These are phyloP conservation scores for Jaculus jaculus DNA, from an alignment of 2,113 vertebrate species.

Conservation along the genomic window DNA sequence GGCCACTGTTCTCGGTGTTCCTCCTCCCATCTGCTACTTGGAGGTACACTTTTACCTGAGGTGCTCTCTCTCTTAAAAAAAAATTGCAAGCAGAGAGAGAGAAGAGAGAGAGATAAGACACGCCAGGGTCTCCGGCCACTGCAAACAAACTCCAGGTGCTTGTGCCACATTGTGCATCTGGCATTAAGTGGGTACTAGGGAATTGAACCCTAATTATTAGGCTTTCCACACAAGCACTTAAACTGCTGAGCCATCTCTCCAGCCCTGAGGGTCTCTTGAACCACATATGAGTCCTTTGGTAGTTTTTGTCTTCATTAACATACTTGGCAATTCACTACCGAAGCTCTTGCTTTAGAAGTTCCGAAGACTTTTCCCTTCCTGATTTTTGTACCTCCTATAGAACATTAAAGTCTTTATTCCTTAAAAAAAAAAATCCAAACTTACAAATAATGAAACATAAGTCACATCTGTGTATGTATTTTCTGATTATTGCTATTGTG, in stretches of 20 bases:
- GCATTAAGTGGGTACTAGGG: no score
- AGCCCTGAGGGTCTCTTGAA: not conserved
- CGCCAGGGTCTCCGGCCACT: no score
- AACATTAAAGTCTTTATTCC: slow-evolving; percentile 40
- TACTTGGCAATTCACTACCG: slow-evolving; percentile 21
- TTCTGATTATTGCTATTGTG: slow-evolving; percentile 35
- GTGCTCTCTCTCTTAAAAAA: not conserved
- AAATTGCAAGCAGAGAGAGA: no score
- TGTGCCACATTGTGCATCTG: no score
- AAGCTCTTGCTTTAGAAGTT: slow-evolving; percentile 50
- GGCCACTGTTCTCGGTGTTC: not conserved
- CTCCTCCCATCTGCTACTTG: not conserved
- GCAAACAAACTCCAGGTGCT: no score
- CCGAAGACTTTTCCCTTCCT: not conserved
- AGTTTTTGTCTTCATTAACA: slow-evolving; percentile 50
- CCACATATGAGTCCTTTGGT: not conserved
- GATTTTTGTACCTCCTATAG: not conserved
- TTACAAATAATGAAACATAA: slow-evolving; percentile 43
- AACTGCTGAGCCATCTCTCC: no score
- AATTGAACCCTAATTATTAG: no score
- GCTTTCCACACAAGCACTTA: no score
- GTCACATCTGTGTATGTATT: slow-evolving; percentile 21
- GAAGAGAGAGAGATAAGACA: no score
- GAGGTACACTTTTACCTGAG: not conserved
- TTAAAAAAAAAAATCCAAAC: slow-evolving; percentile 33